Percentiles rank a stretch among this genome's conserved stretches.
Evolutionary conservation across 2,888 invertebrate species (phyloP).

Genomic region (Therioaphis trifolii): DNA sequence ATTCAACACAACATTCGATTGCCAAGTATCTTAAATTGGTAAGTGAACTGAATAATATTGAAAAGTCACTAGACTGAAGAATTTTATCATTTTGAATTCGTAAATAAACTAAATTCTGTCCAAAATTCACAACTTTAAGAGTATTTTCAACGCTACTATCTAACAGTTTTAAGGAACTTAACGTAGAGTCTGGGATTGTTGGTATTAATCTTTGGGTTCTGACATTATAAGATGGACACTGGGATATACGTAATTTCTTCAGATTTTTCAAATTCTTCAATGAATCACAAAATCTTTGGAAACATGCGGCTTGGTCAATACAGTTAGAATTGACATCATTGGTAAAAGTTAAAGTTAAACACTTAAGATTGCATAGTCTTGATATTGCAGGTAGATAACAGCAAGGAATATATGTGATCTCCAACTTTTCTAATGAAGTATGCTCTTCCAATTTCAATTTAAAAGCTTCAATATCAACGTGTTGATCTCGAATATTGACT

Average conservation of each 20-base stretch:
- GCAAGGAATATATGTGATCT: neutral
- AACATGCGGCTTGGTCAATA: neutral
- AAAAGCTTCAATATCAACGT: neutral
- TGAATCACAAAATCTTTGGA: neutral
- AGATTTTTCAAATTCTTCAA: slow-evolving; percentile 5
- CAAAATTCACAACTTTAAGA: neutral
- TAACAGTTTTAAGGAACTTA: neutral
- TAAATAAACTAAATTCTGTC: neutral
- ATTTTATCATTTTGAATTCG: neutral
- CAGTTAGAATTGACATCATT: neutral
- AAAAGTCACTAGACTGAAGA: neutral
- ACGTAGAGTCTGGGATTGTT: neutral
- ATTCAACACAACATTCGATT: neutral
- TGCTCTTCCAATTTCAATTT: neutral
- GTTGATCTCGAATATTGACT: no score
- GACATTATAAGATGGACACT: no score
- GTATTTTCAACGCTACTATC: neutral
- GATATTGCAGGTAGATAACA: neutral
- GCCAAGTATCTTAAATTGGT: neutral
- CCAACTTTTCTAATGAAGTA: neutral
- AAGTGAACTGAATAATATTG: neutral
- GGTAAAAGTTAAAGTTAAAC: neutral
- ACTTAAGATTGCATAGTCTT: neutral
- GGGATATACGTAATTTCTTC: neutral
- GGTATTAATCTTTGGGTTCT: neutral